Evolutionary conservation across 2,888 invertebrate genomes (phyloP), one percentile per base, ranked within the genome.

Genomic region (Torymus tubicola): DNA sequence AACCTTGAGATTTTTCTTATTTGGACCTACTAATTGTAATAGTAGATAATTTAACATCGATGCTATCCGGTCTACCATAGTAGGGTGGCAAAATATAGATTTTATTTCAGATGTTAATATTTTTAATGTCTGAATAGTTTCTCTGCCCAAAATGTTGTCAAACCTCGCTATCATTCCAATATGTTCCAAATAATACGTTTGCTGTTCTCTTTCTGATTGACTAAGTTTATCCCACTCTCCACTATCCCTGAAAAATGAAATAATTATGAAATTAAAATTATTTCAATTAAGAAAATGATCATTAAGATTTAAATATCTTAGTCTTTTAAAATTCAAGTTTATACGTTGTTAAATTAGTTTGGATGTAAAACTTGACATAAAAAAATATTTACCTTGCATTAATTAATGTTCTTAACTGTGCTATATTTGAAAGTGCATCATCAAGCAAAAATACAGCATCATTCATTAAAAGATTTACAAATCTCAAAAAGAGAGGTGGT

Each of bases 31-130:
- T 81, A 99, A 92, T 90, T 97, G 95, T 67, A 96, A 91, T 52
- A 99, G 91, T 90, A 99, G 97, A 91, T 98, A 98, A 92, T 99
- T 99, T 78, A 99, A 93, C 98, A 99, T 99, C 12, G 96, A 95
- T 0, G 98, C 97, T 80, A 99, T 95, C 50, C 98, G 93, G 89
- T 98, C 98, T 1, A 98, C 97, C 92, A 99, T 95, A 10, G 97
- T 96, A 60, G 95, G 93, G 89, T 98, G 97, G 84, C 96, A 97
- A 91, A 98, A 98, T 64, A 98, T 96, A 64, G 92, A 95, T 89
- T 92, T 95, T 89, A 94, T 96, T 92, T 94, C 93, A 0, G 94
- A 94, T 0, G 96, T 96, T 73, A 97, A 92, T 78, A 95, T 93
- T 85, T 96, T 96, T 10, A 99, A 92, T 10, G 96, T 95, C 78